phyloP scores from a whole-genome alignment of 2,113 vertebrate genomes.

The Embiotoca jacksoni region DNA sequence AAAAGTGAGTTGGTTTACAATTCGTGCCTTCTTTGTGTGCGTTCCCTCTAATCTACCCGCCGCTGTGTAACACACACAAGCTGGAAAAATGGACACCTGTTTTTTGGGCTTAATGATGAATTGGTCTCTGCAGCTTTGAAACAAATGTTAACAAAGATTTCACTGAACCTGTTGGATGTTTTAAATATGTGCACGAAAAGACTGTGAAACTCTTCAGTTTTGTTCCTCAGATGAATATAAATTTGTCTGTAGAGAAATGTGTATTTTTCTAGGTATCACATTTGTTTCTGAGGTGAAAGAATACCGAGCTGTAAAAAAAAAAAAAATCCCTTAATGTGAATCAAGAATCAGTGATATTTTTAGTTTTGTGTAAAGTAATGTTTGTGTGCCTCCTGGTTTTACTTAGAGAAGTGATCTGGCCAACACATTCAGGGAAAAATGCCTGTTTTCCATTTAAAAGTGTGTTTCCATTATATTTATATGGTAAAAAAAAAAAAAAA shows the following conservation, averaged over 20 bases:
- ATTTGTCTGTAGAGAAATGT: neutral
- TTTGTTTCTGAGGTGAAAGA: constrained; percentile 36
- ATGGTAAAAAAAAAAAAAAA: neutral
- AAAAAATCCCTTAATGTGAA: constrained; percentile 3
- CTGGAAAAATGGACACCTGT: constrained; percentile 48
- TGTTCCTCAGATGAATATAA: constrained; percentile 11
- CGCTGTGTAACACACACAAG: constrained; percentile 10
- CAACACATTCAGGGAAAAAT: neutral
- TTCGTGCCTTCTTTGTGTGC: neutral
- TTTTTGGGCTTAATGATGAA: constrained; percentile 33
- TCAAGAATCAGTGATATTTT: too few relatives aligned
- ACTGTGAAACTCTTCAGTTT: neutral
- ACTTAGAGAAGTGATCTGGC: too few relatives aligned
- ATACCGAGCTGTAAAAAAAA: constrained; percentile 3
- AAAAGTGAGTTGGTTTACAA: constrained; percentile 43
- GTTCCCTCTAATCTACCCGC: constrained; percentile 16
- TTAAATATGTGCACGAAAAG: neutral
- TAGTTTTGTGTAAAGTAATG: too few relatives aligned
- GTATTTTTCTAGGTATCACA: constrained; percentile 28
- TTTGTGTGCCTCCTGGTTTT: too few relatives aligned
- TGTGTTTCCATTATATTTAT: neutral
- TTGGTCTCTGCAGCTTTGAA: constrained; percentile 12
- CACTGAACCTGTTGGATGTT: constrained; percentile 23
- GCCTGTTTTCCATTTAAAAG: neutral
- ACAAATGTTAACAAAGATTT: constrained; percentile 27